Evolutionary conservation across 2,888 invertebrate genomes (phyloP).

Genomic region (Trachelus troglodyta): DNA sequence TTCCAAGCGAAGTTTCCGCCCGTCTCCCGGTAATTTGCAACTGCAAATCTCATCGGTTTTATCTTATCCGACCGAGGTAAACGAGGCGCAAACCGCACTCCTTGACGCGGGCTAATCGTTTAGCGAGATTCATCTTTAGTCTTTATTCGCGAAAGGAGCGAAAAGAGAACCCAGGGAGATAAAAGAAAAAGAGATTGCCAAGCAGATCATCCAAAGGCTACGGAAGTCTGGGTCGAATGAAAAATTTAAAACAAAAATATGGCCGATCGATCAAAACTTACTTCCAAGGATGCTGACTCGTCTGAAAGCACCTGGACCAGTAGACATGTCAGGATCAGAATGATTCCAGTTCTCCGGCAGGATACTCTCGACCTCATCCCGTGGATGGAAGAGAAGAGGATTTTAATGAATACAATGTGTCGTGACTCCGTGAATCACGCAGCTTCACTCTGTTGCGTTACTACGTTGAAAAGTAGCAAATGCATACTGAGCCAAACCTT

Average conservation of each 20-base stretch:
- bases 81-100: neutral
- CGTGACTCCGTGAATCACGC: neutral
- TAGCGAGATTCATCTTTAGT: neutral
- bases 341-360: neutral
- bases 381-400: neutral
- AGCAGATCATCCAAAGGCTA: neutral
- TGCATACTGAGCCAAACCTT: constrained; percentile 9
- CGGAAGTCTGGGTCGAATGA: too few species aligned
- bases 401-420: neutral
- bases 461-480: constrained; percentile 3
- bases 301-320: neutral
- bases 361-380: neutral
- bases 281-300: neutral
- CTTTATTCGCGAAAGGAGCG: neutral
- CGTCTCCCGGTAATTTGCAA: neutral
- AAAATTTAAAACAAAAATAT: too few species aligned
- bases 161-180: neutral
- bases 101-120: neutral
- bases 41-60: neutral
- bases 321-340: neutral
- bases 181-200: neutral
- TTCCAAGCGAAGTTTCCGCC: neutral
- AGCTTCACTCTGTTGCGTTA: neutral
- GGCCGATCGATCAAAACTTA: neutral
- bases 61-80: neutral